Percentiles rank a stretch among this genome's conserved stretches.
These are phyloP conservation scores for Porites lobata DNA, from an alignment of 92 coral and sea anemone genomes.

Conservation along the genomic window DNA sequence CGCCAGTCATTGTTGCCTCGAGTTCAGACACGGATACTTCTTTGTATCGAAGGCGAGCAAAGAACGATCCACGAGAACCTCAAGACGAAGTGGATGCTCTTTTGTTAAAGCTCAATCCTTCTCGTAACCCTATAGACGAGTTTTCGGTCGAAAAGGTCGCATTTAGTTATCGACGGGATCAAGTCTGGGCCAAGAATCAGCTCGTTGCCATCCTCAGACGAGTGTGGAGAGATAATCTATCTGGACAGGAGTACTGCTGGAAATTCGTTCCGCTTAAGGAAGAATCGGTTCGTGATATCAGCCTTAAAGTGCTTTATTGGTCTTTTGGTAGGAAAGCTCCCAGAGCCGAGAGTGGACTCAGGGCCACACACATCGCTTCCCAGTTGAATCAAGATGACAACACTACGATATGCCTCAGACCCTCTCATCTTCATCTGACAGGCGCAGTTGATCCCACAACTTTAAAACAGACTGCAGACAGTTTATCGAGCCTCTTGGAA, in stretches of 20 bases:
- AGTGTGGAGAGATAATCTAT: not conserved
- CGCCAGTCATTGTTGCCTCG: not conserved
- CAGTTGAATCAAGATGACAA: not conserved
- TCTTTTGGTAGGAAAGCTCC: not conserved
- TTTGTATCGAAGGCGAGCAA: not conserved
- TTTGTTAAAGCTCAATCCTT: not conserved
- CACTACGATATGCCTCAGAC: not conserved
- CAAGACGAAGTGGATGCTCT: constrained; percentile 1
- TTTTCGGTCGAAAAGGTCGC: not conserved
- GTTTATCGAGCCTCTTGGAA: not conserved
- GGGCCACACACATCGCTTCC: not conserved
- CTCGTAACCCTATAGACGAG: not conserved
- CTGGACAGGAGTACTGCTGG: not conserved
- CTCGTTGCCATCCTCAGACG: not conserved
- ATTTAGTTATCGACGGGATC: not conserved
- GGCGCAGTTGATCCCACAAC: not conserved
- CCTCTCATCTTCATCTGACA: not conserved
- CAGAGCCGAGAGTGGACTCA: not conserved
- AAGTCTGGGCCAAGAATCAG: not conserved
- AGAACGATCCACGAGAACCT: constrained; percentile 1
- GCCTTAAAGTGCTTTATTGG: not conserved
- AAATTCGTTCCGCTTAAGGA: not conserved
- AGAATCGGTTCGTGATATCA: not conserved
- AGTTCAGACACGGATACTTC: not conserved
- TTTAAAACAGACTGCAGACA: not conserved